Base-by-base conservation (phyloP, 2,888 invertebrate genomes). In the Nycteola revayana region DNA sequence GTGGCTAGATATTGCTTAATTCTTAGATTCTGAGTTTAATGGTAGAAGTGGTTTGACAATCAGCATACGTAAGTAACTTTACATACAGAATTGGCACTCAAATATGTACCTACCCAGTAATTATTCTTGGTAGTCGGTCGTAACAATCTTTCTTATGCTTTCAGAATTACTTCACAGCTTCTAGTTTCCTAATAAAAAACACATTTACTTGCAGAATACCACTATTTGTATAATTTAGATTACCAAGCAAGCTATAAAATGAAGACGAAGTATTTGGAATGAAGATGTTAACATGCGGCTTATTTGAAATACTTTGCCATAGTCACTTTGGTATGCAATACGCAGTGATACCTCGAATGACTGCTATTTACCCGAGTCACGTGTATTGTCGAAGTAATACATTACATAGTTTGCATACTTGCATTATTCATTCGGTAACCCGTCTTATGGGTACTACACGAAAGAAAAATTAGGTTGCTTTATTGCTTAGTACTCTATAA, bases 361-460 rank as follows among this genome's bases (percentile, higher is more conserved):
- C 51, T 72, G 50, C 58, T 75, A 75, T 71, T 63, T 62, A 82
- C 62, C 31, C 81, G 9, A 40, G 63, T 81, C 84, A 83, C 85
- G 84, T 75, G 71, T 68, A 53, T 45, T 57, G 66, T 58, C 69
- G 64, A 69, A 75, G 80, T 75, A 79, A 75, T 73, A 77, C 75
- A 71, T 70, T 64, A 67, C 60, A 64, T 56, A 66, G 64, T 83
- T 80, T 72, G 74, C 82, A 80, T 81, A 69, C 40, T 50, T 80
- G 71, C 75, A 84, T 84, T 77, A 83, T 82, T 84, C 76, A 82
- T 78, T 54, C 41, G 28, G 45, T 47, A 54, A 51, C 39, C 43
- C 46, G 49, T 49, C 62, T 62, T 55, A 58, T 64, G 58, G 54
- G 49, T 56, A 56, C 54, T 49, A 61, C 61, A 60, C 54, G 50